Percentiles rank a stretch among this genome's conserved stretches.
Evolutionary conservation across 2,888 invertebrate species (phyloP).

Genomic region (Apoderus coryli): DNA sequence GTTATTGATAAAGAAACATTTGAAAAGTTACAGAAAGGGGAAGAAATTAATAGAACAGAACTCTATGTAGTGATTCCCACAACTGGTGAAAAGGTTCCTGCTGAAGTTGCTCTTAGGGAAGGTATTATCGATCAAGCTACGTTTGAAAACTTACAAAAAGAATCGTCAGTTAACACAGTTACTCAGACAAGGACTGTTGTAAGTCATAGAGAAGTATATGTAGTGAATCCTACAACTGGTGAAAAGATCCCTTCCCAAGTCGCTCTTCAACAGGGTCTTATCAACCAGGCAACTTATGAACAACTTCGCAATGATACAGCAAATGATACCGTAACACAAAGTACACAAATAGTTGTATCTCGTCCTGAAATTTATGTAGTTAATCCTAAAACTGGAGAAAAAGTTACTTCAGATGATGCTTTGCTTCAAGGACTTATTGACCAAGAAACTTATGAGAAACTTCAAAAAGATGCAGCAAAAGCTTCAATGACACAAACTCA

Average conservation of each 20-base stretch:
- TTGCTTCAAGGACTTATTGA: constrained; percentile 60
- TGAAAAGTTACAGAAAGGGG: constrained; percentile 50
- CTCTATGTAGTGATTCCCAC: constrained; percentile 59
- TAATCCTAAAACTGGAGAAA: constrained; percentile 69
- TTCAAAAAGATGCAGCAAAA: too few relatives aligned
- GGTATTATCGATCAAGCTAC: constrained; percentile 52
- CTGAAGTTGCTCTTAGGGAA: constrained; percentile 66
- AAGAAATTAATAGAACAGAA: constrained; percentile 44
- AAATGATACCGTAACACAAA: too few relatives aligned
- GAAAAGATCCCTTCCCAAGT: constrained; percentile 66
- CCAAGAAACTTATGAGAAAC: constrained; percentile 36
- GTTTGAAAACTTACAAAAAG: constrained; percentile 38
- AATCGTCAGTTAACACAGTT: constrained; percentile 19
- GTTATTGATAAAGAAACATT: constrained; percentile 58
- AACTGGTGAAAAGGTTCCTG: constrained; percentile 64
- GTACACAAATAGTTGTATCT: too few relatives aligned
- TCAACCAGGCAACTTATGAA: constrained; percentile 41
- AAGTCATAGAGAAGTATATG: too few relatives aligned
- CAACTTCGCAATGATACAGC: too few relatives aligned
- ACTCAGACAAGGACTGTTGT: constrained; percentile 13
- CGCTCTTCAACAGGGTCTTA: constrained; percentile 60
- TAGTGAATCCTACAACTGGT: constrained; percentile 66
- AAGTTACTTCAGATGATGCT: constrained; percentile 67
- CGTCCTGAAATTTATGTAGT: too few relatives aligned
- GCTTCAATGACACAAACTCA: too few relatives aligned